A percentile compares a stretch with the other conserved stretches of the same genome.
phyloP scores from a whole-genome alignment of 2,797 vertebrate species.

The Thalassophryne amazonica region DNA sequence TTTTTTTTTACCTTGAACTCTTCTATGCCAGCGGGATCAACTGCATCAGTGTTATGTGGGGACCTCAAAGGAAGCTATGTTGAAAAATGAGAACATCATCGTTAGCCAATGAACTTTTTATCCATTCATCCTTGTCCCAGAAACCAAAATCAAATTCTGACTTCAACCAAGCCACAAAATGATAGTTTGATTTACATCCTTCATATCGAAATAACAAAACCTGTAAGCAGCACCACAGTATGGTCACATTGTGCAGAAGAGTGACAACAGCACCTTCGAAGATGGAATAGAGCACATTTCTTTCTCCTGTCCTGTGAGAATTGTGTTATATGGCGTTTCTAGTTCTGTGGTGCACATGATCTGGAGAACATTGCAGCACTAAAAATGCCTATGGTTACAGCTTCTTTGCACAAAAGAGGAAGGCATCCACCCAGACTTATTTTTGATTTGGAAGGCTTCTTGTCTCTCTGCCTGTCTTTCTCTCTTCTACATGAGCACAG shows the following conservation, averaged over 20 bases:
- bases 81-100: no score
- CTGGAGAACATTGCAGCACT: neutral
- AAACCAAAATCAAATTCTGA: no score
- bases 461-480: no score
- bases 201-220: neutral
- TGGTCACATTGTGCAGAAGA: neutral
- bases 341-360: conserved; percentile 24
- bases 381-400: conserved; percentile 24
- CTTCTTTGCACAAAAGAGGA: conserved; percentile 11
- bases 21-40: no score
- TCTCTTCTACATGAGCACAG: no score
- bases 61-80: no score
- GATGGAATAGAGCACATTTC: conserved; percentile 2
- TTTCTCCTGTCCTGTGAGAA: neutral
- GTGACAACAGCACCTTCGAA: neutral
- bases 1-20: no score
- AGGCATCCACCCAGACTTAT: neutral
- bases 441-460: no score
- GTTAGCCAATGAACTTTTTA: no score
- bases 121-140: no score
- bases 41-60: no score
- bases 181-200: neutral
- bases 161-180: neutral
- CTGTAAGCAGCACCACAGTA: neutral
- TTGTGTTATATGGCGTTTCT: conserved; percentile 2